Conservation (phyloP, 2,797 vertebrate species). For the Gymnocypris eckloni region DNA sequence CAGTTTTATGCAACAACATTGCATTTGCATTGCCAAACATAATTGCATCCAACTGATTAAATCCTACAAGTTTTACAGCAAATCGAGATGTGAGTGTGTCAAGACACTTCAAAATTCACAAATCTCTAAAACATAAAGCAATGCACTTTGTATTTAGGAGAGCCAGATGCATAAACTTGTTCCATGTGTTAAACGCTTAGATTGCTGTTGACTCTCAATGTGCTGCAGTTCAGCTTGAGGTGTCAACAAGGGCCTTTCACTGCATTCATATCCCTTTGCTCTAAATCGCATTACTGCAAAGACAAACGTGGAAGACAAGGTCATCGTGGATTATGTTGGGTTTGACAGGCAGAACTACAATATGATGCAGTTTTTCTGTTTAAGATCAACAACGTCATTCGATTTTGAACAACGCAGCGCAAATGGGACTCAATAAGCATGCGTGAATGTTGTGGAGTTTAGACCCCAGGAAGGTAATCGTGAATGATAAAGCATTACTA, state of each 20-base stretch:
- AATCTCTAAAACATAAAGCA: conserved; percentile 40
- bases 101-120: conserved; percentile 21
- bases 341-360: conserved; percentile 28
- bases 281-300: conserved; percentile 44
- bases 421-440: conserved; percentile 38
- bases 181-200: conserved; percentile 29
- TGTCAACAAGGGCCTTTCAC: conserved; percentile 43
- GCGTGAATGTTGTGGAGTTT: conserved; percentile 47
- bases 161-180: conserved; percentile 48
- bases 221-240: conserved; percentile 6
- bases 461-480: conserved; percentile 51
- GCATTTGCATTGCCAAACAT: neutral
- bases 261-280: conserved; percentile 47
- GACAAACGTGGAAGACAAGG: conserved; percentile 36
- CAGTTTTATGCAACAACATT: neutral
- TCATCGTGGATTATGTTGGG: conserved; percentile 6
- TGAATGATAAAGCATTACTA: conserved; percentile 58
- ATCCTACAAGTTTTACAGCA: conserved; percentile 22
- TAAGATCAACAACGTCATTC: conserved; percentile 26
- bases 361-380: conserved; percentile 35
- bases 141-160: conserved; percentile 49
- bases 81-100: conserved; percentile 24
- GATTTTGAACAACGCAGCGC: conserved; percentile 24
- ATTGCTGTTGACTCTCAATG: neutral
- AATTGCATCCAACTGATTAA: neutral